These are phyloP conservation scores for Lycocorax pyrrhopterus DNA, from an alignment of 2,113 vertebrate species.

Conservation along the genomic window DNA sequence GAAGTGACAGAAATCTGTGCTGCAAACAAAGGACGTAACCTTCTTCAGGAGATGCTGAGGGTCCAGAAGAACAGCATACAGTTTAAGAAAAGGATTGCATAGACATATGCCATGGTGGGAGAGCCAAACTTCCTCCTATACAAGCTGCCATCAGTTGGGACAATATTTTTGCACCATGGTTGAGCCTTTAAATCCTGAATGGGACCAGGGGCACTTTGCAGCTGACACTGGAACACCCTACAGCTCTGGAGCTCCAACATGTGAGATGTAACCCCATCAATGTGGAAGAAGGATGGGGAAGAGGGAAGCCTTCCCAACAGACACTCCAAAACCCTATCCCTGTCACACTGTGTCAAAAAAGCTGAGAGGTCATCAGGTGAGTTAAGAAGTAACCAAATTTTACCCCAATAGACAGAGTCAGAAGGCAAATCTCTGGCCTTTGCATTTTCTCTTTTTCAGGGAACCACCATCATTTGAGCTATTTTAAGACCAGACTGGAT, in stretches of 20 bases:
- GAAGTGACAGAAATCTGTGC: background rate
- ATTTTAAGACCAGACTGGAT: constrained; percentile 12
- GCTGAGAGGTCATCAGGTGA: background rate
- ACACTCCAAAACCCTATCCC: background rate
- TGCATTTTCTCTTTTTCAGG: background rate
- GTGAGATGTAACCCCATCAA: background rate
- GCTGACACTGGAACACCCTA: background rate
- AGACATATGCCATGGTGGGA: background rate
- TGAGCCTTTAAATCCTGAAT: background rate
- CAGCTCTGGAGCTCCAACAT: background rate
- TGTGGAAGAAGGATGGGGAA: background rate
- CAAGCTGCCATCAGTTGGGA: background rate
- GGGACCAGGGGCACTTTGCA: background rate
- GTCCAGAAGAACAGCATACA: background rate
- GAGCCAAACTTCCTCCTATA: background rate
- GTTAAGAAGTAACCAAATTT: background rate
- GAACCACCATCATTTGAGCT: background rate
- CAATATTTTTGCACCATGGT: background rate
- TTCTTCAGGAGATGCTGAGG: background rate
- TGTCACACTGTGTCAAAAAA: background rate
- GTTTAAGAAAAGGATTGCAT: background rate
- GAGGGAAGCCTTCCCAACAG: background rate
- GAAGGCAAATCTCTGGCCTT: background rate
- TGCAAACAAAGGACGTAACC: background rate
- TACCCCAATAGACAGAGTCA: background rate